A percentile compares a stretch with the other conserved stretches of the same genome.
Evolutionary conservation across 1,140 invertebrate species (phyloP).

Genomic region (Drosophila novamexicana): DNA sequence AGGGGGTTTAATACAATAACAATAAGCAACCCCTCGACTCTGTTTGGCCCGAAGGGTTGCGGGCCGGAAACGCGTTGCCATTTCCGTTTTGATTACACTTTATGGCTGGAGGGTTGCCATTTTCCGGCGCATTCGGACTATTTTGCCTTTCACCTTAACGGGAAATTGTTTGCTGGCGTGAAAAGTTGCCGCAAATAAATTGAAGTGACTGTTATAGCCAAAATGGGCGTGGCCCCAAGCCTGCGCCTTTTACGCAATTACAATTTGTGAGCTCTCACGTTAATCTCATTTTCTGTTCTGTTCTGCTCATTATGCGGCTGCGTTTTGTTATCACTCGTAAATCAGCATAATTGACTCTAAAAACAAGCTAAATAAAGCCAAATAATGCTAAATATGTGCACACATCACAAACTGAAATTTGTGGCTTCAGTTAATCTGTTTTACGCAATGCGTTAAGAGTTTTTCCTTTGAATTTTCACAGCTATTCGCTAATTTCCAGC

Average conservation of each 20-base stretch:
- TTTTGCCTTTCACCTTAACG: conserved; percentile 28
- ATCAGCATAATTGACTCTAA: conserved; percentile 52
- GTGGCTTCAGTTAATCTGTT: not conserved
- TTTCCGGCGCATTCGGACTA: conserved; percentile 8
- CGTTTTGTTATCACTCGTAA: conserved; percentile 37
- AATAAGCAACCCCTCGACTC: not conserved
- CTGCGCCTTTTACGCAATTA: conserved; percentile 24
- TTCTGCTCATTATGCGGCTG: not conserved
- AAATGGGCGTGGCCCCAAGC: conserved; percentile 9
- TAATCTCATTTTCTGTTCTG: conserved; percentile 12
- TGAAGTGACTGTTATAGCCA: conserved; percentile 5
- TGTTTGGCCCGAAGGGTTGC: not conserved
- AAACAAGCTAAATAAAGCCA: conserved; percentile 35
- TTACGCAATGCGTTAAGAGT: conserved; percentile 23
- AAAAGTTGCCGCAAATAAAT: conserved; percentile 55
- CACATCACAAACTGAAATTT: conserved; percentile 15
- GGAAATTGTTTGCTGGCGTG: conserved; percentile 51
- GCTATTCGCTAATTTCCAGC: conserved; percentile 45
- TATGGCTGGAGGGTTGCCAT: conserved; percentile 30
- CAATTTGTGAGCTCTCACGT: conserved; percentile 24
- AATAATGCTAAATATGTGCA: conserved; percentile 39
- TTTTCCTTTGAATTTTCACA: conserved; percentile 28
- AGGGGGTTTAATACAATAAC: conserved; percentile 35
- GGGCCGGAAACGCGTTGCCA: conserved; percentile 63
- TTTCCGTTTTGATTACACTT: conserved; percentile 61